Conservation (phyloP, 23 tunicate species). For the Styela plicata region DNA sequence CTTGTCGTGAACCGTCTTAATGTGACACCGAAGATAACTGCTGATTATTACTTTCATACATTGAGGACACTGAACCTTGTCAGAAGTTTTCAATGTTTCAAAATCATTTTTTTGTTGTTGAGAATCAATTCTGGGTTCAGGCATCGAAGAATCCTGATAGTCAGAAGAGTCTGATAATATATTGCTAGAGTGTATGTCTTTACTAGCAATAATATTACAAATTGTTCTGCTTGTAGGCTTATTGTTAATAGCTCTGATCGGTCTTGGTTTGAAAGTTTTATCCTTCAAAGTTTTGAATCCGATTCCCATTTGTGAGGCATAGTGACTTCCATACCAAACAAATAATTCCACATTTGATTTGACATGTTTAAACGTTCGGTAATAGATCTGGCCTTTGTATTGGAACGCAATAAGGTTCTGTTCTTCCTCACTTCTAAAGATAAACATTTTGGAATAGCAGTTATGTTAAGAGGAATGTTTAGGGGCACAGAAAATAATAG, state of each 20-base stretch:
- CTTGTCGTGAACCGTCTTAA: slow-evolving; percentile 47
- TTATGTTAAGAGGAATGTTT: no score
- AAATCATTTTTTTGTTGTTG: no score
- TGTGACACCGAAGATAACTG: slow-evolving; percentile 29
- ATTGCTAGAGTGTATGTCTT: no score
- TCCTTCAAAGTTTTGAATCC: slow-evolving; percentile 2
- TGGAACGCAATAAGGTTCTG: slow-evolving; percentile 73
- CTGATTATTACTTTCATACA: slow-evolving; percentile 24
- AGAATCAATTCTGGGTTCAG: not conserved
- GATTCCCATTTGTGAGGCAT: slow-evolving; percentile 72
- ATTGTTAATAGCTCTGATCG: not conserved
- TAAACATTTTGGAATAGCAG: no score
- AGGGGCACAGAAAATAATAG: no score
- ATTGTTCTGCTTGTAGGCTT: not conserved
- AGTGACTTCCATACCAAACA: slow-evolving; percentile 79
- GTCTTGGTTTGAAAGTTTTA: not conserved
- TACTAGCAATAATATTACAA: not conserved
- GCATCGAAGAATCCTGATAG: not conserved
- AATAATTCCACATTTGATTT: slow-evolving; percentile 51
- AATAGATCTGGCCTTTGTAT: slow-evolving; percentile 65
- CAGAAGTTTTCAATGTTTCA: not conserved
- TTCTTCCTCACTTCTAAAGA: slow-evolving; percentile 55
- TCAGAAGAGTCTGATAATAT: not conserved
- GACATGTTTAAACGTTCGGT: slow-evolving; percentile 50
- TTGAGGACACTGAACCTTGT: slow-evolving; percentile 35